Base-by-base conservation (phyloP, 2,888 invertebrate genomes). In the Odontothrips loti region DNA sequence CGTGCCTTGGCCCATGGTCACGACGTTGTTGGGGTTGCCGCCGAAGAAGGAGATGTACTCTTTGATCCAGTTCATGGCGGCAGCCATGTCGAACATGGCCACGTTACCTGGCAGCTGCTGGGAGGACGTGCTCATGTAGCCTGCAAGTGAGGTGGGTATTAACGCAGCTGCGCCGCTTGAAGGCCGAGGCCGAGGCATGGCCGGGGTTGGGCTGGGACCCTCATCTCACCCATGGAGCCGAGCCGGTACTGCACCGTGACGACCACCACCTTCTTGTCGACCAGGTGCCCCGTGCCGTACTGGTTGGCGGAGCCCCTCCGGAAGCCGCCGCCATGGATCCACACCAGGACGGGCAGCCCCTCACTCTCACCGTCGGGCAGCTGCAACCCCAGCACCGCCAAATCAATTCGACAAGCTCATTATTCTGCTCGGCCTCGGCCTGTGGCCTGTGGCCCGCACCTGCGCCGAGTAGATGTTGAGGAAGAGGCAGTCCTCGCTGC, bases 321-420 rank as follows among this genome's bases (percentile, higher is more conserved):
- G 86, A 93, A 94, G 83, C 93, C 93, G 43, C 95, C 95, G 6
- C 94, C 94, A 84, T 95, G 95, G 84, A 95, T 92, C 90, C 93
- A 95, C 82, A 95, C 90, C 58, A 94, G 87, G 0, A 94, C 94
- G 0, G 95, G 94, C 82, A 91, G 88, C 23, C 92, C 92, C 90
- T 80, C 68, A 80, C 9, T 17, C 15, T 75, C 81, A 9, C 81
- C 82, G 79, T 81, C 83, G 15, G 82, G 81, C 15, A 80, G 79
- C 82, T 81, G 29, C n/a, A 27, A 78, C 34, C 34, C 34, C 34
- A 68, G n/a, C n/a, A n/a, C n/a, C n/a, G n/a, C n/a, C n/a, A n/a
- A n/a, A n/a, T n/a, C n/a, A n/a, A n/a, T n/a, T n/a, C n/a, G n/a
- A n/a, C n/a, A n/a, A n/a, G n/a, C n/a, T n/a, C n/a, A n/a, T n/a